Evolutionary conservation across 1,140 invertebrate species (phyloP).

Genomic region (Scaptomyza hsui): DNA sequence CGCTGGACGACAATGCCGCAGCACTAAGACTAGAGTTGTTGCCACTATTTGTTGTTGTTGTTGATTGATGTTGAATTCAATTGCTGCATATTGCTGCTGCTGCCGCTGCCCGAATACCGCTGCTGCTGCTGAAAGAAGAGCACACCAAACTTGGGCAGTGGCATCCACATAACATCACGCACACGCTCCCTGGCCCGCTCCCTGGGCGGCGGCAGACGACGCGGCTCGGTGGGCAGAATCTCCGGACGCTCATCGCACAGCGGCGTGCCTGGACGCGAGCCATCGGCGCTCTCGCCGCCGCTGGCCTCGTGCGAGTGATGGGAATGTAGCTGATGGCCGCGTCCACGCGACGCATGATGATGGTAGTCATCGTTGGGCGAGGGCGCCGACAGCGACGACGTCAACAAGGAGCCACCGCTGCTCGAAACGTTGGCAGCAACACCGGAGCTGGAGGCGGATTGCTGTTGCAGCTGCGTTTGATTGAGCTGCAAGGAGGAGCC

Average conservation of each 20-base stretch:
- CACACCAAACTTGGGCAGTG: constrained; percentile 93
- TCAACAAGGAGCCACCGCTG: constrained; percentile 16
- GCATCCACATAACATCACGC: constrained; percentile 90
- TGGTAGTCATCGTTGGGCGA: constrained; percentile 69
- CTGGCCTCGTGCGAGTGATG: constrained; percentile 83
- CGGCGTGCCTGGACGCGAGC: constrained; percentile 91
- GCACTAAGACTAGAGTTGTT: constrained; percentile 82
- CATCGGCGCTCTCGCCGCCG: constrained; percentile 84
- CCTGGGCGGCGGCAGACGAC: constrained; percentile 87
- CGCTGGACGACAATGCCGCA: constrained; percentile 22
- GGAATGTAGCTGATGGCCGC: constrained; percentile 83
- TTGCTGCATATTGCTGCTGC: constrained; percentile 41
- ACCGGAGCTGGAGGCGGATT: constrained; percentile 1
- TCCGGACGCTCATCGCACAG: constrained; percentile 93
- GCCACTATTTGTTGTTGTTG: constrained; percentile 43
- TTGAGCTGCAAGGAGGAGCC: constrained; percentile 13
- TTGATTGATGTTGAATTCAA: constrained; percentile 24
- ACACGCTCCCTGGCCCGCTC: constrained; percentile 86
- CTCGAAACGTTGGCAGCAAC: neutral
- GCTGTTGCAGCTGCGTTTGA: constrained; percentile 32
- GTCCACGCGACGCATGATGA: constrained; percentile 75
- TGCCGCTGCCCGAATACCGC: constrained; percentile 58
- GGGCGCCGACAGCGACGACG: constrained; percentile 25
- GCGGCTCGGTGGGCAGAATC: constrained; percentile 89
- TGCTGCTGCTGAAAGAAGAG: constrained; percentile 86